phyloP scores from a whole-genome alignment of 2,797 vertebrate species.

The Sitta carolinensis region DNA sequence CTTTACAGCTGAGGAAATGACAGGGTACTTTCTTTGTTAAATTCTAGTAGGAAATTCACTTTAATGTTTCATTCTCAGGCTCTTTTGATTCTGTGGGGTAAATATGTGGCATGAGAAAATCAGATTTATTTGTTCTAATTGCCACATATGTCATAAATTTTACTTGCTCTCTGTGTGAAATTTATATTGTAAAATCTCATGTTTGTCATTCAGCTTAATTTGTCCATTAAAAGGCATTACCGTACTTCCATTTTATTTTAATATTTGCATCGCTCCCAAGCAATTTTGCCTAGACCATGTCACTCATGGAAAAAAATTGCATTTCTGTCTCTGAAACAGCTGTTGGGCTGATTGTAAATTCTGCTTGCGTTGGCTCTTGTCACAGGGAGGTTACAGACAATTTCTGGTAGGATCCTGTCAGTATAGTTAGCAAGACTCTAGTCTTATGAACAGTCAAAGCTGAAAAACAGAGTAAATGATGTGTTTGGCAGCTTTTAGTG shows the following conservation, averaged over 20 bases:
- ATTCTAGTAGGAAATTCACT: neutral
- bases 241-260: neutral
- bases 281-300: neutral
- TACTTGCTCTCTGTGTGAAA: neutral
- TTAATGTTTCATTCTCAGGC: neutral
- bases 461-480: neutral
- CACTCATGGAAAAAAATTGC: neutral
- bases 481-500: neutral
- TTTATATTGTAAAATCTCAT: neutral
- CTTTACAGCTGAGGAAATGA: constrained; percentile 13
- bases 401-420: neutral
- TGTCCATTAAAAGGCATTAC: neutral
- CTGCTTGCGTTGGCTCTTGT: neutral
- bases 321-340: neutral
- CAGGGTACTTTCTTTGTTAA: neutral
- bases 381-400: fast-evolving
- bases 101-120: neutral
- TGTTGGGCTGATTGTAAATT: neutral
- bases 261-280: neutral
- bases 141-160: neutral
- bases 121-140: neutral
- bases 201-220: neutral
- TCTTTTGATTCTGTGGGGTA: neutral
- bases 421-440: neutral
- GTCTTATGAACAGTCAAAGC: neutral